Percentiles rank a stretch among this genome's conserved stretches.
Conservation (phyloP, 2,797 vertebrate species). For the Craterocephalus amniculus region DNA sequence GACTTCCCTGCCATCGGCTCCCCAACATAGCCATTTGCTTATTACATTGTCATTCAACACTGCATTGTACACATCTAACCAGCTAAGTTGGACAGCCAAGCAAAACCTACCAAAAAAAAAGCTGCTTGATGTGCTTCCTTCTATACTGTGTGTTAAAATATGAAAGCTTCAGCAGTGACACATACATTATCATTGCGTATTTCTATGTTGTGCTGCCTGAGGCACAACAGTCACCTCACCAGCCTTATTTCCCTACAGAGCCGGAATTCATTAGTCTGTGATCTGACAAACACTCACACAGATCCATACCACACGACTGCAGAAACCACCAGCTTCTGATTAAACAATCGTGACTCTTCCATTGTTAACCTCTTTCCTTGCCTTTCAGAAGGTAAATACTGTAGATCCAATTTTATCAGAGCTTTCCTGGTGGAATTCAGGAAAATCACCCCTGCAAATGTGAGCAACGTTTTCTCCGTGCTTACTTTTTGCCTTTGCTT, state of each 20-base stretch:
- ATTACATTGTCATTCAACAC: constrained; percentile 6
- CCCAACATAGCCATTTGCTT: background rate
- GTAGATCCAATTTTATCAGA: constrained; percentile 4
- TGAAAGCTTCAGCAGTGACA: constrained; percentile 37
- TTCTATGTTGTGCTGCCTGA: constrained; percentile 38
- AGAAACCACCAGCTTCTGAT: constrained; percentile 53
- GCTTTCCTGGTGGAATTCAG: constrained; percentile 5
- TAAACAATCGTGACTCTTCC: constrained; percentile 55
- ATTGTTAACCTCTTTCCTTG: constrained; percentile 39
- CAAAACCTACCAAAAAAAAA: constrained; percentile 13
- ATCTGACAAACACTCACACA: constrained; percentile 48
- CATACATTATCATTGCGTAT: constrained; percentile 47
- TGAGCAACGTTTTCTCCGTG: constrained; percentile 9
- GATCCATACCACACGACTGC: constrained; percentile 35
- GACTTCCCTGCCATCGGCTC: no score
- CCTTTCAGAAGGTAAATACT: constrained; percentile 44
- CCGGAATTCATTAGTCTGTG: constrained; percentile 57
- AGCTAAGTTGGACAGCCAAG: background rate
- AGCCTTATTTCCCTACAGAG: constrained; percentile 67
- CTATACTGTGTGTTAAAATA: constrained; percentile 33
- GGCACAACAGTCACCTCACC: constrained; percentile 51
- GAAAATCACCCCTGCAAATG: constrained; percentile 28
- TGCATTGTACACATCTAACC: constrained; percentile 15
- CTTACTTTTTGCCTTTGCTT: constrained; percentile 5
- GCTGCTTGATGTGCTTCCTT: constrained; percentile 19